These are phyloP conservation scores for Pristis pectinata DNA, from an alignment of 2,797 vertebrate genomes.

Conservation along the genomic window DNA sequence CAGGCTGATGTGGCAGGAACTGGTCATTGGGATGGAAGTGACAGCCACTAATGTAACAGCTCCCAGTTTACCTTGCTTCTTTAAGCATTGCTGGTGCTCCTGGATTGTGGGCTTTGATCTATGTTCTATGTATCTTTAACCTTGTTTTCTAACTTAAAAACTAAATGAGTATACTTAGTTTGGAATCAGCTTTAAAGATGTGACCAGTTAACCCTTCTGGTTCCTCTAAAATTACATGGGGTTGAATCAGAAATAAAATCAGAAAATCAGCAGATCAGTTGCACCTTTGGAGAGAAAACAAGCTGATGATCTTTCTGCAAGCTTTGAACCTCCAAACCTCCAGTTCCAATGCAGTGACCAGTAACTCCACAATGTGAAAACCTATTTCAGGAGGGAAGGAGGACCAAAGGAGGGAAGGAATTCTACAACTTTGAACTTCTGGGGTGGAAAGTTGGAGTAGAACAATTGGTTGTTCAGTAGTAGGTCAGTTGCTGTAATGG, in stretches of 20 bases:
- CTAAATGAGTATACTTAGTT: neutral
- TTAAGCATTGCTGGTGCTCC: neutral
- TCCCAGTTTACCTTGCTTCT: neutral
- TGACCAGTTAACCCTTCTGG: neutral
- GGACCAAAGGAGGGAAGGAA: no score
- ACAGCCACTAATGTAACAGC: no score
- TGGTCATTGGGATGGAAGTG: neutral
- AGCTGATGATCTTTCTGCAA: neutral
- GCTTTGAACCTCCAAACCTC: neutral
- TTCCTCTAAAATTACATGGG: neutral
- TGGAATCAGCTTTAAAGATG: neutral
- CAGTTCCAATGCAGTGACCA: no score
- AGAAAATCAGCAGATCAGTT: neutral
- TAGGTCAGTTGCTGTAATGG: no score
- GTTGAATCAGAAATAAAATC: neutral
- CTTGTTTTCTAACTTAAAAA: neutral
- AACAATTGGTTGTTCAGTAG: no score
- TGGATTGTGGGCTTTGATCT: neutral
- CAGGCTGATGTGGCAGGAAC: neutral
- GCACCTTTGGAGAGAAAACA: neutral
- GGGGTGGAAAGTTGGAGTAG: no score
- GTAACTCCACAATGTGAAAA: no score
- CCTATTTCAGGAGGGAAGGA: no score
- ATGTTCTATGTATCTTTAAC: no score
- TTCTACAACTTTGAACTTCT: no score